Conservation (phyloP, 1,140 invertebrate genomes). For the Amphibalanus amphitrite region DNA sequence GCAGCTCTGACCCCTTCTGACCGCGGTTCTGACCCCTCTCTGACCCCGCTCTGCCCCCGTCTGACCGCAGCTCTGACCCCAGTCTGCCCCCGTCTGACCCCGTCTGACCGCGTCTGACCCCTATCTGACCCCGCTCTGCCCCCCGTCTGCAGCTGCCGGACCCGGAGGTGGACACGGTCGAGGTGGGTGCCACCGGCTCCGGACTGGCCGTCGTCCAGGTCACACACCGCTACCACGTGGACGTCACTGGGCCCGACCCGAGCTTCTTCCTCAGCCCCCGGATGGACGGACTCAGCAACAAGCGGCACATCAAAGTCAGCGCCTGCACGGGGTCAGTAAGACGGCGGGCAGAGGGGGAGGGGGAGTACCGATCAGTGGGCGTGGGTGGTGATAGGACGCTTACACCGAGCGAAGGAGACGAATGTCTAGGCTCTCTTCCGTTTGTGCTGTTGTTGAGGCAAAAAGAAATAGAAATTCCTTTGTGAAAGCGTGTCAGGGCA, state of each 20-base stretch:
- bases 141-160: constrained; percentile 37
- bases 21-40: too few species aligned
- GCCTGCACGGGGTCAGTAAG: constrained; percentile 54
- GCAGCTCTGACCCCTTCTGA: too few species aligned
- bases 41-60: background rate
- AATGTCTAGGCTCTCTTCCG: too few species aligned
- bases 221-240: constrained; percentile 63
- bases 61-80: too few species aligned
- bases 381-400: too few species aligned
- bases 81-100: too few species aligned
- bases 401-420: too few species aligned
- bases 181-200: constrained; percentile 51
- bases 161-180: constrained; percentile 26
- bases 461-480: too few species aligned
- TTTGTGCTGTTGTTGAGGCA: too few species aligned
- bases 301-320: constrained; percentile 64
- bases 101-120: too few species aligned
- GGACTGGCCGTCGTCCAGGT: constrained; percentile 72
- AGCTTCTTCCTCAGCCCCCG: constrained; percentile 75
- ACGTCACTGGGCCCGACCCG: constrained; percentile 75
- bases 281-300: constrained; percentile 64
- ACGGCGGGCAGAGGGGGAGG: background rate
- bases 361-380: background rate
- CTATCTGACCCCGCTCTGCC: constrained; percentile 3
- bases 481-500: too few species aligned